These are phyloP conservation scores for Sylvicola cinctus DNA, from an alignment of 2,888 invertebrate species.

Conservation along the genomic window DNA sequence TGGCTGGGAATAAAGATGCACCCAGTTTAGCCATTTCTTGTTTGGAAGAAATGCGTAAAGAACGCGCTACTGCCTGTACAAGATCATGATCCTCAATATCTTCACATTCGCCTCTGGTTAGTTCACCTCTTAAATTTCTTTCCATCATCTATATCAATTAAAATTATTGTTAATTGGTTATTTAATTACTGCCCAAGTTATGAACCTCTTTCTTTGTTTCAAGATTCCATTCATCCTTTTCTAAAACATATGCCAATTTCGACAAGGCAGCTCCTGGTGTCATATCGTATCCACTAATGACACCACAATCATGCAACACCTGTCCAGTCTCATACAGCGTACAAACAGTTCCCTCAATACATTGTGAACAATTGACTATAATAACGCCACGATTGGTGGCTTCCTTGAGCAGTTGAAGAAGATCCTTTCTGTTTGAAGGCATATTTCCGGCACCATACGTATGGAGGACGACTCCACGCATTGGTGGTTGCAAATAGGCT, in stretches of 20 bases:
- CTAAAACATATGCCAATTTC: constrained; percentile 75
- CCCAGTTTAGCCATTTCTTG: constrained; percentile 33
- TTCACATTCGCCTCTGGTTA: constrained; percentile 25
- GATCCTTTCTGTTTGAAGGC: constrained; percentile 62
- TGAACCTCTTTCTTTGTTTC: constrained; percentile 41
- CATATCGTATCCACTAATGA: constrained; percentile 23
- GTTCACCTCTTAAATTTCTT: constrained; percentile 58
- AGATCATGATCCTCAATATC: constrained; percentile 29
- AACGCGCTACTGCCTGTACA: constrained; percentile 36
- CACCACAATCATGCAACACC: constrained; percentile 23
- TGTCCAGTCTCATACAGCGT: constrained; percentile 71
- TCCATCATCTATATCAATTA: constrained; percentile 42
- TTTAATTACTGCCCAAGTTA: constrained; percentile 3
- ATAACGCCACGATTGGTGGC: constrained; percentile 63
- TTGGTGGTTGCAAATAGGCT: constrained; percentile 54
- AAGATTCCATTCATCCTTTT: constrained; percentile 46
- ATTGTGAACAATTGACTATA: constrained; percentile 84
- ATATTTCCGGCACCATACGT: constrained; percentile 89
- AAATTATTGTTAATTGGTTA: background rate
- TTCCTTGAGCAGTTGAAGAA: constrained; percentile 45
- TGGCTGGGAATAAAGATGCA: constrained; percentile 43
- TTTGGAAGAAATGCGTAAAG: constrained; percentile 31
- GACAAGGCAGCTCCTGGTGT: constrained; percentile 87
- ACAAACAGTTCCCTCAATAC: constrained; percentile 59
- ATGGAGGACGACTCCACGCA: constrained; percentile 66